Conservation (phyloP, 1,140 invertebrate species). For the Pseudomyrmex flavicornis region DNA sequence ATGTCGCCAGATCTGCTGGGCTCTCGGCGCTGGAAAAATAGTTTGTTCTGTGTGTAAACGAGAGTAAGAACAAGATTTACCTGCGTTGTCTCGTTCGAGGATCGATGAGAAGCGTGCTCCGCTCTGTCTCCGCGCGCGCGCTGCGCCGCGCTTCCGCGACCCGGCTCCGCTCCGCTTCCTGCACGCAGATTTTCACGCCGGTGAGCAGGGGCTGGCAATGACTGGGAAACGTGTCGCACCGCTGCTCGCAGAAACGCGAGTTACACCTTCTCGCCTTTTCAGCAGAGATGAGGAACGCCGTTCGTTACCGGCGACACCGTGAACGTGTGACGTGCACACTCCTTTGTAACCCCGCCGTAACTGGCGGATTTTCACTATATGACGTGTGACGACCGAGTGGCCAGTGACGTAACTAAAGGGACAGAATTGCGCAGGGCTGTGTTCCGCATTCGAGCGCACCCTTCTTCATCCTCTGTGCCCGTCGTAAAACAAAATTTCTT, state of each 20-base stretch:
- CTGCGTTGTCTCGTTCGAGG: conserved; percentile 14
- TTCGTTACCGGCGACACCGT: conserved; percentile 17
- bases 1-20: neutral
- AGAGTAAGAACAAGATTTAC: conserved; percentile 44
- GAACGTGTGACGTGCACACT: neutral
- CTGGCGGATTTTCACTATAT: conserved; percentile 60
- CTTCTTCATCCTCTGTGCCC: too few species aligned
- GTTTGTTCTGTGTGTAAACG: too few species aligned
- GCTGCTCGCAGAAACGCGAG: too few species aligned
- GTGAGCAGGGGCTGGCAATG: neutral
- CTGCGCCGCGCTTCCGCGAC: conserved; percentile 5
- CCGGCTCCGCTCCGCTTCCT: conserved; percentile 2
- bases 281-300: too few species aligned
- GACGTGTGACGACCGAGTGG: conserved; percentile 12
- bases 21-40: too few species aligned
- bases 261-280: too few species aligned
- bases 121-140: conserved; percentile 5
- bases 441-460: neutral
- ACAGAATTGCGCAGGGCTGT: neutral
- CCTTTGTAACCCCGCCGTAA: conserved; percentile 4
- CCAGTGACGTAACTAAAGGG: conserved; percentile 33
- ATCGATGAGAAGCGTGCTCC: conserved; percentile 46
- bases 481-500: neutral
- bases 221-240: too few species aligned
- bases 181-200: neutral